Percentiles rank a stretch among this genome's conserved stretches.
Evolutionary conservation across 2,113 vertebrate species (phyloP).

Genomic region (Gracilinanus agilis): DNA sequence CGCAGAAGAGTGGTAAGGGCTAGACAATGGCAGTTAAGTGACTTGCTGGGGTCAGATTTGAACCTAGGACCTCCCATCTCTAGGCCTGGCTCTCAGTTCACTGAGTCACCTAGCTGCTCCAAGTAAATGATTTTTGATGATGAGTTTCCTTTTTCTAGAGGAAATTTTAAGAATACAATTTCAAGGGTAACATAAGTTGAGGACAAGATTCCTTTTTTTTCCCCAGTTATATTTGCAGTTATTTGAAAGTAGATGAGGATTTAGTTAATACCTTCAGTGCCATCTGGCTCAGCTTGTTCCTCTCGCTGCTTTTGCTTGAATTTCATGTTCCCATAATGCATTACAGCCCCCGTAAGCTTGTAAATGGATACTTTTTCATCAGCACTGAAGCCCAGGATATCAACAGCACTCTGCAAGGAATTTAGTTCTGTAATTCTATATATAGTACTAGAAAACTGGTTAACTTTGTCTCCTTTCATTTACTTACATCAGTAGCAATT

Average conservation of each 20-base stretch:
- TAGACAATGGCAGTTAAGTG: no score
- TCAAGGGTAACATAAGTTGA: background rate
- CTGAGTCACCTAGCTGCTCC: no score
- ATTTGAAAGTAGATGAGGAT: background rate
- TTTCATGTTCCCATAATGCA: conserved; percentile 92
- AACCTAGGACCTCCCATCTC: no score
- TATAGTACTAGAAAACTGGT: background rate
- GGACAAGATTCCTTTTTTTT: background rate
- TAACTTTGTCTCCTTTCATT: background rate
- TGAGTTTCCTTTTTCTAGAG: background rate
- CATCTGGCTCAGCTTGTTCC: conserved; percentile 90
- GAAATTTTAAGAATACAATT: background rate
- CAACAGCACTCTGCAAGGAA: conserved; percentile 86
- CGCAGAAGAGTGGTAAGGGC: no score
- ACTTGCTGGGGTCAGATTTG: no score
- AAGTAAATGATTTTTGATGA: background rate
- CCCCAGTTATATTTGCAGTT: background rate
- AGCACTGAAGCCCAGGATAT: conserved; percentile 86
- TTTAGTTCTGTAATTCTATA: background rate
- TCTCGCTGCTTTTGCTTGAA: conserved; percentile 94
- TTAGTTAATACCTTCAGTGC: conserved; percentile 90
- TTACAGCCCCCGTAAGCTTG: conserved; percentile 88
- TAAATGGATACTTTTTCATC: conserved; percentile 89
- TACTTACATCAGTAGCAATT: conserved; percentile 89
- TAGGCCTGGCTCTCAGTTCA: no score